Percentiles rank a stretch among this genome's conserved stretches.
These are phyloP conservation scores for Nemurella pictetii DNA, from an alignment of 2,888 invertebrate genomes.

Conservation along the genomic window DNA sequence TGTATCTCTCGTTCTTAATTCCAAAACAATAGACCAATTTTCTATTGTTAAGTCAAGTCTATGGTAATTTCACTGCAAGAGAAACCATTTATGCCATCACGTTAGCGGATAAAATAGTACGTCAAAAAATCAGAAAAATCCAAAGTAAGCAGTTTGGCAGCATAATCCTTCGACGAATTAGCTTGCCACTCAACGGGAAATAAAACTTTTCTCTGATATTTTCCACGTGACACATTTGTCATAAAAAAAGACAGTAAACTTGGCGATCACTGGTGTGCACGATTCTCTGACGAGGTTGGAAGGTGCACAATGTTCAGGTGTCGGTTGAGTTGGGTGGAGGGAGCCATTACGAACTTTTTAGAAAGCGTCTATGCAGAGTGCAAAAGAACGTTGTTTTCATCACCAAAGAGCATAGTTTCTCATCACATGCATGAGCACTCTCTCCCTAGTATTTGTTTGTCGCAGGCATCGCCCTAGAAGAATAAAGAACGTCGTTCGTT, in stretches of 20 bases:
- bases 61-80: constrained; percentile 7
- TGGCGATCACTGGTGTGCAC: too few species aligned
- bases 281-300: too few species aligned
- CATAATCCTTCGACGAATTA: neutral
- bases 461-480: constrained; percentile 1
- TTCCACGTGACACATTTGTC: neutral
- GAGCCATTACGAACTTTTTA: neutral
- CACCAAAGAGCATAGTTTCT: constrained; percentile 3
- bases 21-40: constrained; percentile 38
- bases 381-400: neutral
- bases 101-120: neutral
- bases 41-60: constrained; percentile 28
- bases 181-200: neutral
- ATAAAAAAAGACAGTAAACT: too few species aligned
- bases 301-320: too few species aligned
- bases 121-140: neutral
- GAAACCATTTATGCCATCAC: constrained; percentile 11
- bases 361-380: neutral
- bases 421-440: neutral
- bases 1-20: constrained; percentile 39
- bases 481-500: neutral
- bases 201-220: neutral
- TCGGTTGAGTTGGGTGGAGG: neutral
- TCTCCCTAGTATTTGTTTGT: neutral
- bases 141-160: neutral